Conservation (phyloP, 2,888 invertebrate genomes). For the Athalia rosae region DNA sequence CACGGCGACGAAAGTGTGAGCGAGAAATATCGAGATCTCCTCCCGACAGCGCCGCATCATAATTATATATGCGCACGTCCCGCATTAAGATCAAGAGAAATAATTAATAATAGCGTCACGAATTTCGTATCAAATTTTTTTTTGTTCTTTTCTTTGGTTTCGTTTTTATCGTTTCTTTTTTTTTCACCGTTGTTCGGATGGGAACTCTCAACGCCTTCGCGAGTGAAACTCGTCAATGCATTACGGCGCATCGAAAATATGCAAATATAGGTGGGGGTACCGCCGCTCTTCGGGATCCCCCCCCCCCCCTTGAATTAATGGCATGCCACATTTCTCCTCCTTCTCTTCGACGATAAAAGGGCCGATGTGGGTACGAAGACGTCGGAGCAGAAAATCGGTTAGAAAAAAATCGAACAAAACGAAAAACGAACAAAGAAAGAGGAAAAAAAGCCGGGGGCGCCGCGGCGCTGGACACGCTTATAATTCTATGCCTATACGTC, state of each 20-base stretch:
- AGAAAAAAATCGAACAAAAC: too few relatives aligned
- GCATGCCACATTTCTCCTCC: not conserved
- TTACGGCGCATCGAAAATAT: not conserved
- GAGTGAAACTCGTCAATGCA: slow-evolving; percentile 22
- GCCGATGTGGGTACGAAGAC: slow-evolving; percentile 33
- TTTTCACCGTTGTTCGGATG: not conserved
- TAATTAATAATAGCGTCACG: slow-evolving; percentile 5
- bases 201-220: slow-evolving; percentile 24
- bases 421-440: too few relatives aligned
- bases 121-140: slow-evolving; percentile 1
- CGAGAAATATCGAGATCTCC: too few relatives aligned
- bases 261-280: not conserved
- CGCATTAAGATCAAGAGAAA: not conserved
- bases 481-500: slow-evolving; percentile 57
- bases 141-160: not conserved
- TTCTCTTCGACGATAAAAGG: not conserved
- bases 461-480: slow-evolving; percentile 52
- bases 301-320: slow-evolving; percentile 4
- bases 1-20: too few relatives aligned
- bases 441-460: slow-evolving; percentile 30
- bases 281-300: not conserved
- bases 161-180: not conserved
- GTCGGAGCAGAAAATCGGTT: slow-evolving; percentile 32
- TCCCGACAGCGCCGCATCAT: too few relatives aligned
- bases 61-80: too few relatives aligned